phyloP scores from a whole-genome alignment of 92 coral and sea anemone species.

The Epizoanthus stellaris region DNA sequence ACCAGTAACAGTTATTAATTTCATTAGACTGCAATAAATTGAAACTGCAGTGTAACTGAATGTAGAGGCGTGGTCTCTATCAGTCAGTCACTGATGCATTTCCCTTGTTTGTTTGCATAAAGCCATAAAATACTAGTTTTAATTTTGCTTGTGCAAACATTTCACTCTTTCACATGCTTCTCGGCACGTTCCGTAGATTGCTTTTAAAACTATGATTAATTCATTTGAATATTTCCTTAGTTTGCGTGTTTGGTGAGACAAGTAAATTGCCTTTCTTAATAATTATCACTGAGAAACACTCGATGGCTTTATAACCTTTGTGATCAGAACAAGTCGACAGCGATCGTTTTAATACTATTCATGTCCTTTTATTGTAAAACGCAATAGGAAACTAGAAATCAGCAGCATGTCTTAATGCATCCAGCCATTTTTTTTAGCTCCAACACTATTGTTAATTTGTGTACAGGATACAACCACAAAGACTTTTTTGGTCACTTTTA shows the following conservation, averaged over 20 bases:
- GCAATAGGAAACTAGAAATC: background rate
- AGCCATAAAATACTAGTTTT: background rate
- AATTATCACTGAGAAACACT: background rate
- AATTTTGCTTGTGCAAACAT: background rate
- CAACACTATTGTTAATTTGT: background rate
- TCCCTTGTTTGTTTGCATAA: background rate
- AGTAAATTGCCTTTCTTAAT: background rate
- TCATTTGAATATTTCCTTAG: background rate
- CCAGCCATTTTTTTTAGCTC: background rate
- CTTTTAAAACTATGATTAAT: background rate
- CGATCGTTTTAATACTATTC: background rate
- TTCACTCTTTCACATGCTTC: background rate
- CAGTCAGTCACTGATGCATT: background rate
- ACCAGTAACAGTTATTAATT: too few species aligned
- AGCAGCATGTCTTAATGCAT: background rate
- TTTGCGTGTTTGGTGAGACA: background rate
- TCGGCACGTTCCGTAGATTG: background rate
- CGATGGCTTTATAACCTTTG: background rate
- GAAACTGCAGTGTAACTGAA: too few species aligned
- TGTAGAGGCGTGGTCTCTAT: background rate
- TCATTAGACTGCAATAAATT: too few species aligned
- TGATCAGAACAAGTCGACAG: constrained; percentile 10
- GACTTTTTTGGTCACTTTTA: background rate
- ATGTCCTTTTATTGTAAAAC: background rate
- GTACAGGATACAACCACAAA: background rate